A percentile compares a stretch with the other conserved stretches of the same genome.
phyloP scores from a whole-genome alignment of 1,140 invertebrate species.

The Tribolium madens region DNA sequence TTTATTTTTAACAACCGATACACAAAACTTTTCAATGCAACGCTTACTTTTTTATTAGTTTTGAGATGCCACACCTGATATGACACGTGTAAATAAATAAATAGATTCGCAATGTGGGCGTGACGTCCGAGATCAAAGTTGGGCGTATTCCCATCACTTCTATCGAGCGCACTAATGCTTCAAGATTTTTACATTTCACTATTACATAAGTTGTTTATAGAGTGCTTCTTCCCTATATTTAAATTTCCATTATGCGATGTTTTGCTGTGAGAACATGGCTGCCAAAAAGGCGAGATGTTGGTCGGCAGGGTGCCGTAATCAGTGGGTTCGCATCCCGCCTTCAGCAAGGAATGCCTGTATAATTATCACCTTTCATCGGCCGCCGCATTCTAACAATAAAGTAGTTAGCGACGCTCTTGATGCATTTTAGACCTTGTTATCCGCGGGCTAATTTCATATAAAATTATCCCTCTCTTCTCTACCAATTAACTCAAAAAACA shows the following conservation, averaged over 20 bases:
- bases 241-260: slow-evolving; percentile 45
- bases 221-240: slow-evolving; percentile 33
- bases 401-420: slow-evolving; percentile 45
- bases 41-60: no score
- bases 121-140: no score
- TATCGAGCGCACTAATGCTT: not conserved
- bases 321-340: slow-evolving; percentile 45
- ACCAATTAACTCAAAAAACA: slow-evolving; percentile 40
- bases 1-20: no score
- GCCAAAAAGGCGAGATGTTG: slow-evolving; percentile 47
- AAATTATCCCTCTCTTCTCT: slow-evolving; percentile 39
- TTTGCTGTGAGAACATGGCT: slow-evolving; percentile 20
- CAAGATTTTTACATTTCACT: not conserved
- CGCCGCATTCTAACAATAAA: slow-evolving; percentile 49
- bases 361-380: slow-evolving; percentile 49
- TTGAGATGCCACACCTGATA: no score
- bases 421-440: slow-evolving; percentile 45
- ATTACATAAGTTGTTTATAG: slow-evolving; percentile 31
- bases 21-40: no score
- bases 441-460: slow-evolving; percentile 38
- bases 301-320: slow-evolving; percentile 44
- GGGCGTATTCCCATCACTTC: not conserved
- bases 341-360: slow-evolving; percentile 43
- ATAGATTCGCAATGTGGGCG: no score
- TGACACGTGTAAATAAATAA: no score